Base-by-base conservation (phyloP, 2,797 vertebrate genomes). In the Brotula barbata region DNA sequence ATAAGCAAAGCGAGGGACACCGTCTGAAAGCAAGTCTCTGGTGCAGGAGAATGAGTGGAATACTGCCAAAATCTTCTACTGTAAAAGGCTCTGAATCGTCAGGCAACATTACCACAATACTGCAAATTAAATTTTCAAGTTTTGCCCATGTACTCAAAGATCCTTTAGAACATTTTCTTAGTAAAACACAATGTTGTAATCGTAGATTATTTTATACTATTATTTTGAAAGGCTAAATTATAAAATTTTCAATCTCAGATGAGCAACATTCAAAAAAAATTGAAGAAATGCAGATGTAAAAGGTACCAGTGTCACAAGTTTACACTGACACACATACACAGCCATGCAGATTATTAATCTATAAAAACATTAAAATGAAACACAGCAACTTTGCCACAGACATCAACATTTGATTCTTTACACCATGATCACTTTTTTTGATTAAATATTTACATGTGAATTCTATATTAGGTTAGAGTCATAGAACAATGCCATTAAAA, bases 1-100 rank as follows among this genome's bases (percentile, higher is more conserved):
- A 75, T 67, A 81, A 82, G 48, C 77, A 66, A 64, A 64, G 43
- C 33, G 65, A 43, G 64, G 48, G 49, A 37, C 41, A 60, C 61
- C 64, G 33, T 78, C 75, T 77, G 68, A 43, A 76, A 75, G 67
- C 73, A 68, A 37, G 69, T 64, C 44, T 69, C 41, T 58, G 62
- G 28, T 58, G 33, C 8, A 47, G 21, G 77, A 66, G 75, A 85
- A 73, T 71, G 77, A 80, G 58, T 73, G 78, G 70, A 78, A 67
- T 68, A 56, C 46, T 49, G 62, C 68, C 70, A 81, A 68, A 80
- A 55, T 36, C 16, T 39, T 68, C 28, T 43, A 57, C 43, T 36
- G 41, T 66, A 44, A 56, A 67, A 64, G 34, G 41, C 48, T 39
- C 57, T 1, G 15, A 48, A 1, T 22, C 54, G 31, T 63, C 23